Conservation (phyloP, 2,797 vertebrate species). For the Psittacula echo region DNA sequence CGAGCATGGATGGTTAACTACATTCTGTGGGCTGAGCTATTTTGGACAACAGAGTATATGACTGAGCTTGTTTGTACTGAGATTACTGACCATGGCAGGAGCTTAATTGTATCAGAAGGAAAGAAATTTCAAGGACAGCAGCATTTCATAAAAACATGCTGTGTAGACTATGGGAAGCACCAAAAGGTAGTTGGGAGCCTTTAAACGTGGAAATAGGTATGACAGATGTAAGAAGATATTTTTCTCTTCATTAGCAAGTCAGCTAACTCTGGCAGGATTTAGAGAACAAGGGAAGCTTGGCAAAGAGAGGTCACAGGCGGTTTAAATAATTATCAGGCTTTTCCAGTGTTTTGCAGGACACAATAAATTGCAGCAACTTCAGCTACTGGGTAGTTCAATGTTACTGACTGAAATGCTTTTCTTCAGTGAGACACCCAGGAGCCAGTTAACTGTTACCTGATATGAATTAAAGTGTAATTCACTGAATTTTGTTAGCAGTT, state of each 20-base stretch:
- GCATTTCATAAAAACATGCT: not conserved
- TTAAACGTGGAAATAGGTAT: not conserved
- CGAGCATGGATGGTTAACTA: not conserved
- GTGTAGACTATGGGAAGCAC: not conserved
- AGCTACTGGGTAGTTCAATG: not conserved
- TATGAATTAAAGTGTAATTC: not conserved
- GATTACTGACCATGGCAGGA: not conserved
- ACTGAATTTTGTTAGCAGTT: not conserved
- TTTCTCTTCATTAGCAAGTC: not conserved
- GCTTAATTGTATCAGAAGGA: not conserved
- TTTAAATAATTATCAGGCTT: not conserved
- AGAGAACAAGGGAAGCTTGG: not conserved
- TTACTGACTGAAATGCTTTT: not conserved
- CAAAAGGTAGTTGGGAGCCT: not conserved
- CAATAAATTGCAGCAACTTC: not conserved
- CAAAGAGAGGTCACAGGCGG: not conserved
- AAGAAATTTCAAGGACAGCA: not conserved
- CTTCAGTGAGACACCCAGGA: not conserved
- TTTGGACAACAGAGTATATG: not conserved
- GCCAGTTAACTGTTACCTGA: not conserved
- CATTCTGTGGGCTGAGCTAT: not conserved
- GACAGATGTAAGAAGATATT: not conserved
- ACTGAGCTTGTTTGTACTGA: not conserved
- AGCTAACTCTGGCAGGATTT: not conserved
- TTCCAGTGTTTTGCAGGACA: not conserved